Base-by-base conservation (phyloP, 2,113 vertebrate genomes). In the Lamprologus callipterus region DNA sequence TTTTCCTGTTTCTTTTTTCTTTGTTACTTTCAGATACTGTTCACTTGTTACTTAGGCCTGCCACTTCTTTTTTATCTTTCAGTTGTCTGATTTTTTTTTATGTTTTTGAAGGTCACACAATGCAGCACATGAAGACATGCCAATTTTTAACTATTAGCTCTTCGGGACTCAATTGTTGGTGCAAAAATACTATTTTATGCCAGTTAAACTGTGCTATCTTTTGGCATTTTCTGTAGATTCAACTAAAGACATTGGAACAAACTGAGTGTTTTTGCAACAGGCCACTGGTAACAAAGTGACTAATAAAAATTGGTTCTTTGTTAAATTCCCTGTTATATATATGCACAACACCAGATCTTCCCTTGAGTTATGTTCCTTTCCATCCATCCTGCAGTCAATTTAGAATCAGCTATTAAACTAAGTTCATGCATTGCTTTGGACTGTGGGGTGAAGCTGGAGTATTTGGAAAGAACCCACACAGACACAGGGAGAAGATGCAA, bases 41-140 rank as follows among this genome's bases (percentile, higher is more conserved):
- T 17, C 26, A 31, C 26, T 31, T 58, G 26, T 58, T 58, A 58
- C 14, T 58, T 58, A 58, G 26, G 14, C 8, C 26, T 60, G 26
- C 5, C 26, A 31, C 26, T 31, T 9, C 57, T 6, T 6, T 60
- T 60, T 60, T 31, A 6, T 60, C 26, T 31, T 60, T 31, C 8
- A 60, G 26, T 37, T 13, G 33, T 21, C 60, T 8, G 31, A 37
- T 8, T 47, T 47, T 8, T 47, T n/a, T 58, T 2, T 1, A 65
- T 65, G 4, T 21, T 21, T 65, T 37, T 65, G 33, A 65, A 37
- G 19, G 60, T 8, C 33, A 37, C 33, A 65, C 33, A 65, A 7
- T 37, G 19, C 33, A 37, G 1, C 60, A 37, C 2, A 0, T 0
- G 0, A 37, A 37, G 33, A 37, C 1, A 37, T 37, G 60, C 33